A percentile compares a stretch with the other conserved stretches of the same genome.
Evolutionary conservation across 2,113 vertebrate genomes (phyloP).

Genomic region (Pao palembangensis): DNA sequence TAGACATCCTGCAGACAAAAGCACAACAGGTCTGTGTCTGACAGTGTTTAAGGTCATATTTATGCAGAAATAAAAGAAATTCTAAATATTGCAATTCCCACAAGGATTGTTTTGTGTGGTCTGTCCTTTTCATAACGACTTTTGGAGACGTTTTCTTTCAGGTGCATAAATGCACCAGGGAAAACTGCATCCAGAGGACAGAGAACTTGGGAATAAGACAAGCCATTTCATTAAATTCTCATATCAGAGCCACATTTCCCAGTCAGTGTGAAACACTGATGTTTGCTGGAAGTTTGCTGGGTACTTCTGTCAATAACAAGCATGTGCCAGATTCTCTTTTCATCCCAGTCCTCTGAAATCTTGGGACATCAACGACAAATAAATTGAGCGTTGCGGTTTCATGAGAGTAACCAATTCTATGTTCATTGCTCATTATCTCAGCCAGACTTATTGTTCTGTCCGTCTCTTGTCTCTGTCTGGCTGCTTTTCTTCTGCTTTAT

Average conservation of each 20-base stretch:
- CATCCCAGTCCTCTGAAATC: conserved; percentile 9
- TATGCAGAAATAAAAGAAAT: too few species aligned
- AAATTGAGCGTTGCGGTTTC: conserved; percentile 13
- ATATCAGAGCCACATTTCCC: neutral
- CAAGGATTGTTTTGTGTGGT: too few species aligned
- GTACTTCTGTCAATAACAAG: conserved; percentile 14
- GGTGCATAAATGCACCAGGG: neutral
- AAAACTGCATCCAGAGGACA: neutral
- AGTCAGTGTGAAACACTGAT: neutral
- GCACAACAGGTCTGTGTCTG: too few species aligned
- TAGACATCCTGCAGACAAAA: too few species aligned
- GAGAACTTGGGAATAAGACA: neutral
- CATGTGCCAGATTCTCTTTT: neutral
- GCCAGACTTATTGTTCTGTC: neutral
- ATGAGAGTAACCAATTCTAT: conserved; percentile 22
- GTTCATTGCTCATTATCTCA: conserved; percentile 39
- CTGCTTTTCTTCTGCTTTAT: neutral
- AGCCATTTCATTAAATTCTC: neutral
- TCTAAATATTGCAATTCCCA: too few species aligned
- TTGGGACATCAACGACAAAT: conserved; percentile 16
- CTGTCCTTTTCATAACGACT: neutral
- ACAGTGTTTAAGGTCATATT: too few species aligned
- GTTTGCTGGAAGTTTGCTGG: neutral
- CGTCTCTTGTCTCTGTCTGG: neutral
- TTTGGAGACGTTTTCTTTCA: neutral